Conservation (phyloP, 2,888 invertebrate species). For the Hipparchia sbordonii region DNA sequence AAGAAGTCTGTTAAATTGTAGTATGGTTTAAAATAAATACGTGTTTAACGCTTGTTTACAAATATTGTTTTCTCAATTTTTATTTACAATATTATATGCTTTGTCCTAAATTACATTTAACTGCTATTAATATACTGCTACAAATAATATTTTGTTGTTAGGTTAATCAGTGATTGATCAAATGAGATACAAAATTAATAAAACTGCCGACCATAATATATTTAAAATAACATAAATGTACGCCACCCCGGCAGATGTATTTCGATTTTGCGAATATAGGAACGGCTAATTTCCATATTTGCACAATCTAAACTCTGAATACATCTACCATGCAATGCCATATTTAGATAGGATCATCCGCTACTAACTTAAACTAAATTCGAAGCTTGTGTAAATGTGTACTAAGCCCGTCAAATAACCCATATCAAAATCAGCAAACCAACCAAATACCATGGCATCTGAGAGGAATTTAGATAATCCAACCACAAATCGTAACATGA, state of each 20-base stretch:
- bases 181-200: too few relatives aligned
- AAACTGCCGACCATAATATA: too few relatives aligned
- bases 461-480: not conserved
- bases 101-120: too few relatives aligned
- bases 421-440: not conserved
- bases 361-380: not conserved
- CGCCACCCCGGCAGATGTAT: not conserved
- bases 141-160: too few relatives aligned
- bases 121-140: too few relatives aligned
- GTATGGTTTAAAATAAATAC: too few relatives aligned
- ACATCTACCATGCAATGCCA: not conserved
- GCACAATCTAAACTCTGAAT: not conserved
- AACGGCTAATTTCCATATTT: not conserved
- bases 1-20: too few relatives aligned
- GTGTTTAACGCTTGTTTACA: too few relatives aligned
- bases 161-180: too few relatives aligned
- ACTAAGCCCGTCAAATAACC: not conserved
- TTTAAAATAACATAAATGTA: not conserved
- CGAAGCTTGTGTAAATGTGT: not conserved
- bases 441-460: too few relatives aligned
- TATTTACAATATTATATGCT: too few relatives aligned
- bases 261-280: not conserved
- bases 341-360: not conserved
- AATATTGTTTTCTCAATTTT: too few relatives aligned
- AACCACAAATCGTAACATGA: not conserved